Percentiles rank a stretch among this genome's conserved stretches.
Conservation (phyloP, 2,797 vertebrate genomes). For the Euphonia xanthogaster region DNA sequence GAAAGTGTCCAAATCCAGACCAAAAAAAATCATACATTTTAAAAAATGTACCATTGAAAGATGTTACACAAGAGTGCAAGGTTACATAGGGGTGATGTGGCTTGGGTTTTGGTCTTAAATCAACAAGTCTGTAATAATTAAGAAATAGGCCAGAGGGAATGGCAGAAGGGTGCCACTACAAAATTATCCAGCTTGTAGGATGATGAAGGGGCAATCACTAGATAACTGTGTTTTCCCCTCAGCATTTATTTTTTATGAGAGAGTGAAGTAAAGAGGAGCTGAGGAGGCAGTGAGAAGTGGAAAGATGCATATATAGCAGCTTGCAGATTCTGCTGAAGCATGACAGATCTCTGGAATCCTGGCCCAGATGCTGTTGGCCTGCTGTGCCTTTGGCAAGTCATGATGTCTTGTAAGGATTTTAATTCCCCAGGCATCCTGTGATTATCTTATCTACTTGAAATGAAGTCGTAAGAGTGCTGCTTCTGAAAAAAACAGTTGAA, state of each 20-base stretch:
- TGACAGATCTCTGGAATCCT: neutral
- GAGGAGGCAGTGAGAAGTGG: neutral
- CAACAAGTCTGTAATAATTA: neutral
- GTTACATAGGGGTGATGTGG: neutral
- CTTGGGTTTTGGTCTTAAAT: neutral
- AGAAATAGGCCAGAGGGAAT: neutral
- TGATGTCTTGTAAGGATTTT: neutral
- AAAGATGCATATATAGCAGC: neutral
- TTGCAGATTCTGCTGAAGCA: neutral
- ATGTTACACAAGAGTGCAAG: neutral
- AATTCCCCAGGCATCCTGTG: neutral
- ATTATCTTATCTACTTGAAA: constrained; percentile 28
- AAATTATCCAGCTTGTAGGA: neutral
- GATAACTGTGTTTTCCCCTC: neutral
- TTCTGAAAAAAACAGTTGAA: neutral
- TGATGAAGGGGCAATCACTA: neutral
- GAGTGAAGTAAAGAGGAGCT: neutral
- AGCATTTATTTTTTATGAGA: neutral
- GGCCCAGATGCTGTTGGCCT: neutral
- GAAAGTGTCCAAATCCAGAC: neutral
- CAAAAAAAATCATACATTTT: neutral
- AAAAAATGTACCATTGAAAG: neutral
- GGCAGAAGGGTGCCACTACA: neutral
- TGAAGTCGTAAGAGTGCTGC: neutral
- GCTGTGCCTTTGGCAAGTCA: constrained; percentile 33